phyloP scores from a whole-genome alignment of 2,113 vertebrate species.

The Chloropsis hardwickii region DNA sequence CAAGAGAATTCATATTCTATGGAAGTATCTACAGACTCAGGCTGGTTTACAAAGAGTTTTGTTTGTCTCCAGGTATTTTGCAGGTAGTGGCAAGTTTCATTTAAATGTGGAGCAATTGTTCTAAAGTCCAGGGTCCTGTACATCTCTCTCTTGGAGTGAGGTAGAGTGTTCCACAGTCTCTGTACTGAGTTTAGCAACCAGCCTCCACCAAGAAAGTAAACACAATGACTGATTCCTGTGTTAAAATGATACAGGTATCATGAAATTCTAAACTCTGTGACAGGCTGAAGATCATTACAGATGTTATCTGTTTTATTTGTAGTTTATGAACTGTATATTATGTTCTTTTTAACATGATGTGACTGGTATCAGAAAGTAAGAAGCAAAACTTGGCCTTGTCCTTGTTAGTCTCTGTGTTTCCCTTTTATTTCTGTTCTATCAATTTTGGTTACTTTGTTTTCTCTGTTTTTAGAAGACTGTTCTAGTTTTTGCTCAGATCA shows the following conservation, averaged over 20 bases:
- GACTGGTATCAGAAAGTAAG: neutral
- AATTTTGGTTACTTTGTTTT: neutral
- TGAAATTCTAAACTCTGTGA: neutral
- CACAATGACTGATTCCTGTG: neutral
- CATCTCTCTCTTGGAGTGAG: neutral
- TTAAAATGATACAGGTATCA: neutral
- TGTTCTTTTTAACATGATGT: accelerated
- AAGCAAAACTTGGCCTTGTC: neutral
- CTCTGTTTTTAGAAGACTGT: neutral
- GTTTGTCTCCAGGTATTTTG: neutral
- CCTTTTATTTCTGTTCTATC: neutral
- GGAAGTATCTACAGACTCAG: neutral
- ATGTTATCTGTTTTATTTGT: neutral
- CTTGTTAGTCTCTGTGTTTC: neutral
- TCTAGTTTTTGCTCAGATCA: neutral
- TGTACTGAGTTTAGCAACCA: neutral
- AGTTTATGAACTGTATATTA: neutral
- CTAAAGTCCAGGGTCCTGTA: neutral
- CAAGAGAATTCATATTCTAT: neutral
- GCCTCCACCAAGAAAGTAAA: neutral
- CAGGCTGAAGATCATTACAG: neutral
- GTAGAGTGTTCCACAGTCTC: neutral
- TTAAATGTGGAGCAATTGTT: neutral
- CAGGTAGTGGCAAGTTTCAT: neutral
- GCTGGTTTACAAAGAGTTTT: neutral